Evolutionary conservation across 2,113 vertebrate species (phyloP).

Genomic region (Dasyprocta punctata): DNA sequence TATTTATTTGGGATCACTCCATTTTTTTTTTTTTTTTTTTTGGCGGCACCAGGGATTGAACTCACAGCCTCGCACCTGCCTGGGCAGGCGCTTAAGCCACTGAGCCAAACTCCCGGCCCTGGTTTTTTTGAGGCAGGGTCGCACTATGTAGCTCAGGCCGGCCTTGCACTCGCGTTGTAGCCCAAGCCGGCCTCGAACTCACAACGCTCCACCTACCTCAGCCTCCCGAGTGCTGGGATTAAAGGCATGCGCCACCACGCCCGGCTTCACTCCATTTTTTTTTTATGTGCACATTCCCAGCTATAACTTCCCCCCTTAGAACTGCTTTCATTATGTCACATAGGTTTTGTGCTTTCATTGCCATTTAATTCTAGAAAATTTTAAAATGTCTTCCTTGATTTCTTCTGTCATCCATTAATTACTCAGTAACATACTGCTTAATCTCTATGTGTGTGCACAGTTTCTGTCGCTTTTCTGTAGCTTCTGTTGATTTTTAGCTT

Average conservation of each 20-base stretch:
- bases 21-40: too few relatives aligned
- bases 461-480: not conserved
- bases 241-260: too few relatives aligned
- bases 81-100: too few relatives aligned
- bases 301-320: not conserved
- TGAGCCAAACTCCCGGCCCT: too few relatives aligned
- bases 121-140: too few relatives aligned
- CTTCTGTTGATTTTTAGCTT: not conserved
- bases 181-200: too few relatives aligned
- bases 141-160: too few relatives aligned
- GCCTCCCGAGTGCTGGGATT: too few relatives aligned
- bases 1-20: not conserved
- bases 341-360: not conserved
- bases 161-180: too few relatives aligned
- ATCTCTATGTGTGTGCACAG: not conserved
- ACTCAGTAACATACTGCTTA: not conserved
- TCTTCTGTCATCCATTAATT: not conserved
- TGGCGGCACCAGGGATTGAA: too few relatives aligned
- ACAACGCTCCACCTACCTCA: too few relatives aligned
- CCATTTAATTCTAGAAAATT: not conserved
- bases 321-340: not conserved
- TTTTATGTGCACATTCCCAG: not conserved
- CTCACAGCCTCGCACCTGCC: too few relatives aligned
- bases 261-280: not conserved
- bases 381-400: not conserved